A percentile compares a stretch with the other conserved stretches of the same genome.
phyloP scores from a whole-genome alignment of 1,140 invertebrate species.

The Lethocerus indicus region DNA sequence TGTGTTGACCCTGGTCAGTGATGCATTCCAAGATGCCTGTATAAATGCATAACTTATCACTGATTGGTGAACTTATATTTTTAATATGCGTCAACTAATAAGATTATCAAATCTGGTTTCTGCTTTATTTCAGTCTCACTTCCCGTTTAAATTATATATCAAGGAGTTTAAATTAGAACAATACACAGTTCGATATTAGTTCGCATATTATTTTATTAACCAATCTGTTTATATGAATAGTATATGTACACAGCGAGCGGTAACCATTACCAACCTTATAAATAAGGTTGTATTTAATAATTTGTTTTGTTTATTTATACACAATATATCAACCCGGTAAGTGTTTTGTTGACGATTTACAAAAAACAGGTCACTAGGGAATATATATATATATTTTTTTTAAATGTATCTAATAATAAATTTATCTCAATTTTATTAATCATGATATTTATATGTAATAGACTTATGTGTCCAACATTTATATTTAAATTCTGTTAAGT shows the following conservation, averaged over 20 bases:
- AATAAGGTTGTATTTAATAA: slow-evolving; percentile 8
- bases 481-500: too few species aligned
- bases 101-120: too few species aligned
- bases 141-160: too few species aligned
- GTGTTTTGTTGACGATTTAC: slow-evolving; percentile 14
- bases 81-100: too few species aligned
- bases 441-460: slow-evolving; percentile 3
- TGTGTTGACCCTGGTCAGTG: too few species aligned
- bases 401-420: slow-evolving; percentile 11
- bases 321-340: slow-evolving; percentile 12
- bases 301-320: too few species aligned
- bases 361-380: slow-evolving; percentile 14
- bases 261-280: slow-evolving; percentile 9
- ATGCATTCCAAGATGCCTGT: too few species aligned
- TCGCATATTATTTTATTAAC: slow-evolving; percentile 15
- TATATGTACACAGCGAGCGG: slow-evolving; percentile 15
- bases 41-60: too few species aligned
- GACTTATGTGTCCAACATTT: slow-evolving; percentile 2
- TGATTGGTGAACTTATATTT: too few species aligned
- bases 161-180: too few species aligned
- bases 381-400: slow-evolving; percentile 13
- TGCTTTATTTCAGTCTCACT: too few species aligned
- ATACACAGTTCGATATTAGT: too few species aligned
- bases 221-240: slow-evolving; percentile 15
- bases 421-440: slow-evolving; percentile 8